These are phyloP conservation scores for Varanus komodoensis DNA, from an alignment of 2,113 vertebrate genomes.

Conservation along the genomic window DNA sequence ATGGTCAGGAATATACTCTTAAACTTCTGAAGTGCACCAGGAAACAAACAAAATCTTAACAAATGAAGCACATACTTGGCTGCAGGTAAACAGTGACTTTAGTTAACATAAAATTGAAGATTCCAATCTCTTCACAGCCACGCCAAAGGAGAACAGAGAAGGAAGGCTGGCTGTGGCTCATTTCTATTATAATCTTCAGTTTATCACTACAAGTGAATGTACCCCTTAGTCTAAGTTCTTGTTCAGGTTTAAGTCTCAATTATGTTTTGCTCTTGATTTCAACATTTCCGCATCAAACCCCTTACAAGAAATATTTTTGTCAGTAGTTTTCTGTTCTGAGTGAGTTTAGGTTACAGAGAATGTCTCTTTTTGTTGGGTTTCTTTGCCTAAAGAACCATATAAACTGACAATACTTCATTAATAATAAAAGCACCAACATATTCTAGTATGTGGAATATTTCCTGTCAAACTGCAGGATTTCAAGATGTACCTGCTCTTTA, in stretches of 20 bases:
- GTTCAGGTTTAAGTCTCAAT: background rate
- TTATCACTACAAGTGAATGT: background rate
- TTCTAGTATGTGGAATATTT: background rate
- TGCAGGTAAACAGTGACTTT: background rate
- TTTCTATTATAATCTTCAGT: background rate
- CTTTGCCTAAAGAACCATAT: background rate
- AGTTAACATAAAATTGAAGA: background rate
- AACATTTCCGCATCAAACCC: background rate
- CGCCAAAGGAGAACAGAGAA: background rate
- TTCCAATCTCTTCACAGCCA: background rate
- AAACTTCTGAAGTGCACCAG: too few species aligned
- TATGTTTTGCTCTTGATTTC: background rate
- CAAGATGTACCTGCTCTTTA: slow-evolving; percentile 17
- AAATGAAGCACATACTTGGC: background rate
- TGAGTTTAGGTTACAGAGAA: background rate
- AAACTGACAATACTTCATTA: background rate
- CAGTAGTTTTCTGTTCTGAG: background rate
- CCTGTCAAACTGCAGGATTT: background rate
- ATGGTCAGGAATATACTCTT: too few species aligned
- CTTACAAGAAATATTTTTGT: background rate
- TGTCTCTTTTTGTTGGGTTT: background rate
- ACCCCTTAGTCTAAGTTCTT: background rate
- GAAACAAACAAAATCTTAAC: background rate
- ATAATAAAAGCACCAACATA: background rate
- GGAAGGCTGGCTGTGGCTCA: background rate